Base-by-base conservation (phyloP, 1,140 invertebrate genomes). In the Telenomus remus region DNA sequence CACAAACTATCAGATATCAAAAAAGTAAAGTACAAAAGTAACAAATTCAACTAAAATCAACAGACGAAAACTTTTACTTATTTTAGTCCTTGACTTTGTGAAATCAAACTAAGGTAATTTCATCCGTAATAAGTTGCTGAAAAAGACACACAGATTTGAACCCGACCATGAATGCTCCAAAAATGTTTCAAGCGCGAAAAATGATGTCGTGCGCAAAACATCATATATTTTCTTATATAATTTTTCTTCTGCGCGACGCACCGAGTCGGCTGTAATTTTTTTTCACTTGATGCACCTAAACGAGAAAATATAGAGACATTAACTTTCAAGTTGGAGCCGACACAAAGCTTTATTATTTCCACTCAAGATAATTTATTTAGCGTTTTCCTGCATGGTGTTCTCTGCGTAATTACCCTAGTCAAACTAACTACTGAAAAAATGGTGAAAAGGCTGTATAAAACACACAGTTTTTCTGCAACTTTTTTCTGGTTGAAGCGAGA, bases 281-380 rank as follows among this genome's bases (percentile, higher is more conserved):
- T 63, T 59, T 12, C 54, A 46, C 54, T 43, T 19, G 53, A 47
- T 19, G 27, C 19, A 14, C 43, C 46, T 34, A 64, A 72, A 72
- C 60, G 60, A 64, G 69, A 39, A 72, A 72, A 72, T 64, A 72
- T 72, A 72, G 56, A 55, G 59, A 57, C 69, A 64, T 64, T 72
- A 64, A 72, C 54, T 72, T 72, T 72, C 69, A 64, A 72, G 53
- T 72, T 61, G 12, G 19, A 55, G 16, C 50, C 37, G 37, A 14
- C n/a, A 6, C 43, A 16, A 6, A 42, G 44, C 43, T 59, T 70
- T 56, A 64, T 59, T 59, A 72, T 54, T 59, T 34, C 43, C 60
- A 59, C 69, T 72, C 59, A 65, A 37, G 60, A 65, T 59, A 64
- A 72, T 72, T 64, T 65, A 72, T 72, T 64, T 72, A 43, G 50